Base-by-base conservation (phyloP, 2,113 vertebrate genomes). In the Hypomesus transpacificus region DNA sequence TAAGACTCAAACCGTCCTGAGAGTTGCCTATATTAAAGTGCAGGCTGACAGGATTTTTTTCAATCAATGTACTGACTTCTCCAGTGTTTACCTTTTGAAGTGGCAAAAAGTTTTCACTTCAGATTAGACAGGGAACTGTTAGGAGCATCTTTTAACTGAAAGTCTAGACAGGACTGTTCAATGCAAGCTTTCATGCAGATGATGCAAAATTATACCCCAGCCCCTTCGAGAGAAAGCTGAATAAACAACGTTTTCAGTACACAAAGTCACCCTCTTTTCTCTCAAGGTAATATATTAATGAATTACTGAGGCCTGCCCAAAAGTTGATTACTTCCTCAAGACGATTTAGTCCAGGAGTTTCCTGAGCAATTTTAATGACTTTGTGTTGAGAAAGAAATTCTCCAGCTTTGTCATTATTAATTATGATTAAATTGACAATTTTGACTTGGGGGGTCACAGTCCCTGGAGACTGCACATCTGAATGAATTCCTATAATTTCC, bases 361-460 rank as follows among this genome's bases (percentile, higher is more conserved):
- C 77, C 9, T 67, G 21, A 73, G 74, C 71, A 60, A 75, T 81
- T 88, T 87, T 83, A 85, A 87, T 85, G 78, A 87, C 82, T 85
- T 80, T 75, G 69, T 76, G 72, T 80, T 8, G 13, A 74, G 75
- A 80, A 86, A 84, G 81, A 90, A 87, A 82, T 75, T 70, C 75
- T 74, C 80, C 80, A 51, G 78, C 24, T 11, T 70, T 81, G 76
- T 71, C 77, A 82, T 80, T 85, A 84, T 86, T 89, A 88, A 88
- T 89, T 86, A 86, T 84, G 82, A 86, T 88, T 87, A 85, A 87
- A 85, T 69, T 85, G 70, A 86, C 80, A 87, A 80, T 89, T 89
- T 84, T 83, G 73, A 76, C 81, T 82, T 1, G 7, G 54, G 58
- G 72, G 66, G 82, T 79, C 73, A 76, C 68, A 60, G 80, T 82